Evolutionary conservation across 2,113 vertebrate genomes (phyloP), one percentile per base, ranked within the genome.

Genomic region (Gobio gobio): DNA sequence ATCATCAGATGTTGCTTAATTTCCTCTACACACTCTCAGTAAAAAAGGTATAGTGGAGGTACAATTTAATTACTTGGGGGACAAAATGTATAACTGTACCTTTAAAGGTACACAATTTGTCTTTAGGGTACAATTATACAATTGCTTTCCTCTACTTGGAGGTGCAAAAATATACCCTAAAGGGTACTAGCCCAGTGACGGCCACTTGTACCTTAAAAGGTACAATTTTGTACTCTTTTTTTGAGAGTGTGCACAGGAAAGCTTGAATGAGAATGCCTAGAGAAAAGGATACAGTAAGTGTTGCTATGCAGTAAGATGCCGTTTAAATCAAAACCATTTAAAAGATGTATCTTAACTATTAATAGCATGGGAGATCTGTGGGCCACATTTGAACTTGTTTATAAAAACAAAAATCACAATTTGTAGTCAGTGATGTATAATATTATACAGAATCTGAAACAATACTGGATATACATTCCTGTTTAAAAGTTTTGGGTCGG

Each of bases 1-100:
- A 95, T 95, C 87, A 90, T 94, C 94, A 94, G 92, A 94, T 94
- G 93, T 89, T 89, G 82, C 83, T 24, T 90, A 86, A 90, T 88
- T 87, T 90, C 24, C 80, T 64, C 79, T 88, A 83, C 89, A 91
- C 29, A 29, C 29, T 29, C 29, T 29, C 29, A 29, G 29, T 29
- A 29, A 29, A 29, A 29, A 29, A 29, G 29, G 29, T 29, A 29
- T 29, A 29, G 29, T 29, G 29, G 29, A 29, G 29, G 29, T 29
- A 29, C 29, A 29, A 29, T 29, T 29, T 29, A 29, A 29, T 29
- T 29, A 29, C 29, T 29, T 29, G 29, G 29, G 29, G 29, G 29
- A 29, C 29, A 29, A 29, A 29, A 29, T 29, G 29, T 29, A 29
- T 29, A 29, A 29, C 29, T 29, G 29, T 29, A 29, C 29, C 29